Evolutionary conservation across 2,113 vertebrate species (phyloP), one percentile per base, ranked within the genome.

Genomic region (Cygnus atratus): DNA sequence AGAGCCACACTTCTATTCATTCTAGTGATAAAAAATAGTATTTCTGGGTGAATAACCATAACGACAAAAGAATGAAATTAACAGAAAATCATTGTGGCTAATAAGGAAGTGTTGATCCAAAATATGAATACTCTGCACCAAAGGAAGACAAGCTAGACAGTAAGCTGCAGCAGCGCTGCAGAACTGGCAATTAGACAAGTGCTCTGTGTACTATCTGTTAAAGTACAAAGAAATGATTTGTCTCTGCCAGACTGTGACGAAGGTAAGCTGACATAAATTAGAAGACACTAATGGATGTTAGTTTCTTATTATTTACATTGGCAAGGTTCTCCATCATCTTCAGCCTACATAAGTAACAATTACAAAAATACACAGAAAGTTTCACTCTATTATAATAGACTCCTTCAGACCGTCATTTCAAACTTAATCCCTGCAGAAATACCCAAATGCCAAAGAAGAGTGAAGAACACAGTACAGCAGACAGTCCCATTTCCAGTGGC

Each of bases 171-270:
- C 52, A 77, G 68, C 35, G 75, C 82, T 86, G 84, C 76, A 93
- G 84, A 95, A 92, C 8, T 97, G 95, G 95, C 96, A 98, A 97
- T 98, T 97, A 95, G 94, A 97, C 89, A 97, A 95, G 21, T 58
- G 94, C 79, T 97, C 44, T 79, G 77, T 68, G 62, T 46, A 93
- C 89, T 96, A 88, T 90, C 96, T 95, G 93, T 92, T 95, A 87
- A 86, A 97, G 90, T 50, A 95, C 90, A 92, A 94, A 97, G 96
- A 96, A 98, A 97, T 92, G 39, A 97, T 98, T 97, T 98, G 95
- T 97, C 95, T 97, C 96, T 97, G 90, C 89, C 93, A 96, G 85
- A 39, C 94, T 95, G 67, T 92, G 96, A 96, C 93, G 90, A 97
- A 96, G 80, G 84, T 93, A 97, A 95, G 87, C 81, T 97, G 89